Conservation (phyloP, 2,888 invertebrate genomes). For the Drosophila imparisetae region DNA sequence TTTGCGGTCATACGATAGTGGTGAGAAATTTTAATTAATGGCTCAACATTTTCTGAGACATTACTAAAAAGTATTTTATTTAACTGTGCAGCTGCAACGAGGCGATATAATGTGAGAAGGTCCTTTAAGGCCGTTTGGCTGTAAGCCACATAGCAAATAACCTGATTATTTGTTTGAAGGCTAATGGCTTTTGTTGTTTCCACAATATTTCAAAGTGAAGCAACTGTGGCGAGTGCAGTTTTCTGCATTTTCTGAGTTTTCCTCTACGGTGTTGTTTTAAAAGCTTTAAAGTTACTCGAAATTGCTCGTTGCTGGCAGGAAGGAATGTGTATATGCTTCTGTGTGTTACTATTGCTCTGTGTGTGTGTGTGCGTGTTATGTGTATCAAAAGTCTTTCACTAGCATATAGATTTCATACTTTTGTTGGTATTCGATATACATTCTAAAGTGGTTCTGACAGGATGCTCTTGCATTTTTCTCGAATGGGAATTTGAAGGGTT, state of each 20-base stretch:
- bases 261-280: constrained; percentile 22
- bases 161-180: constrained; percentile 21
- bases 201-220: constrained; percentile 9
- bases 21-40: constrained; percentile 49
- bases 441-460: constrained; percentile 13
- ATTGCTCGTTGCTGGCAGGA: constrained; percentile 24
- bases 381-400: background rate
- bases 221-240: constrained; percentile 24
- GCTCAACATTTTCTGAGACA: constrained; percentile 14
- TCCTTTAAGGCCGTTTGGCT: constrained; percentile 8
- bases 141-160: constrained; percentile 10
- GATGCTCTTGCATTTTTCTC: background rate
- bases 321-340: background rate
- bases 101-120: constrained; percentile 14
- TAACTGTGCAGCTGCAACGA: constrained; percentile 23
- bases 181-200: constrained; percentile 17
- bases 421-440: constrained; percentile 13
- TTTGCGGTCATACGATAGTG: constrained; percentile 14
- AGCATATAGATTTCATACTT: constrained; percentile 31
- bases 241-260: constrained; percentile 19
- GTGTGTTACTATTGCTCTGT: background rate
- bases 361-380: background rate
- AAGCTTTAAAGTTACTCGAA: constrained; percentile 39
- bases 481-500: constrained; percentile 3
- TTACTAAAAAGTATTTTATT: constrained; percentile 9